Evolutionary conservation across 64 coral and sea anemone genomes (phyloP).

Genomic region (Catalaphyllia jardinei): DNA sequence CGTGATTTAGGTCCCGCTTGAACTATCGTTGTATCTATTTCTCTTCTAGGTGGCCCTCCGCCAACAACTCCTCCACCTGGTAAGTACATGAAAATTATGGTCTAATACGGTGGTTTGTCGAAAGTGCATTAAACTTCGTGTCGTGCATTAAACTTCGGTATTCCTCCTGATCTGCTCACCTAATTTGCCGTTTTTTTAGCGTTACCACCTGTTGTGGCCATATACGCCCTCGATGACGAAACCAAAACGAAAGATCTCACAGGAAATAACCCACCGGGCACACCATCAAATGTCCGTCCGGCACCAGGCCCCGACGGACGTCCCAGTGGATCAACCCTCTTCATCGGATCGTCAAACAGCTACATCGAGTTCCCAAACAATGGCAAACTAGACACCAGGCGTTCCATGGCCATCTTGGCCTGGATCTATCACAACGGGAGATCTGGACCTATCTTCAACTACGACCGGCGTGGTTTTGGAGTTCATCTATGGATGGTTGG

Average conservation of each 20-base stretch:
- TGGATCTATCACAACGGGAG: conserved; percentile 66
- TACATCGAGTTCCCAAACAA: conserved; percentile 71
- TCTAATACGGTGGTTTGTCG: not conserved
- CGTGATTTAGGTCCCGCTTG: not conserved
- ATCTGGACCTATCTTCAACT: conserved; percentile 70
- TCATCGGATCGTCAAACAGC: conserved; percentile 43
- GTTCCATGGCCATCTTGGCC: conserved; percentile 64
- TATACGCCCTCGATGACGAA: conserved; percentile 45
- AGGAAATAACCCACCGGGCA: conserved; percentile 38
- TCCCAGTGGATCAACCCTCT: conserved; percentile 40
- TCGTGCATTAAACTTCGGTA: not conserved
- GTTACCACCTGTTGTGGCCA: conserved; percentile 42
- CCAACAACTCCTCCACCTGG: conserved; percentile 38
- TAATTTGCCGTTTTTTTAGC: conserved; percentile 2
- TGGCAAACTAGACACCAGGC: conserved; percentile 55
- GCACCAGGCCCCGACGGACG: conserved; percentile 63
- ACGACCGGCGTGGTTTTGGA: conserved; percentile 51
- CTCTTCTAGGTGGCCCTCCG: conserved; percentile 37
- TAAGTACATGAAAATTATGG: not conserved
- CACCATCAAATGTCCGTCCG: conserved; percentile 20
- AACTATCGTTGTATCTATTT: conserved; percentile 1
- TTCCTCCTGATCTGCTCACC: not conserved
- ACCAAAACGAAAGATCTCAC: conserved; percentile 45
- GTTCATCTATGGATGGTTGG: conserved; percentile 70
- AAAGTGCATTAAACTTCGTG: not conserved